Percentiles rank a stretch among this genome's conserved stretches.
Evolutionary conservation across 2,113 vertebrate genomes (phyloP).

Genomic region (Dasyprocta punctata): DNA sequence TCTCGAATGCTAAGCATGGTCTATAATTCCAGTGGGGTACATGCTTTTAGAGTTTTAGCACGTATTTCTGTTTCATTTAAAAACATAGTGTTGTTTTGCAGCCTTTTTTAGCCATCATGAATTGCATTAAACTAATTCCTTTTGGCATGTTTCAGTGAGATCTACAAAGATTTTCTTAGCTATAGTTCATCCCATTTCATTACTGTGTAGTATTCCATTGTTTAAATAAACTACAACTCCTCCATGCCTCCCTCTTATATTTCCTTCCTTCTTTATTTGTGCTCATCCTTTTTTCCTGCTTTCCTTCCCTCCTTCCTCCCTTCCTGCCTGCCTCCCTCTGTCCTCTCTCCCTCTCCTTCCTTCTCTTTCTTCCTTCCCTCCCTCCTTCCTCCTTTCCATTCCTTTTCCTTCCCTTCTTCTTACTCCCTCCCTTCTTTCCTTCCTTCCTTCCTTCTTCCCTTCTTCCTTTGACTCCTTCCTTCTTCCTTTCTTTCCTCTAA

Average conservation of each 20-base stretch:
- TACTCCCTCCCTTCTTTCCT: neutral
- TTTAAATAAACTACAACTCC: conserved; percentile 17
- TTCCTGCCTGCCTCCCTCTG: neutral
- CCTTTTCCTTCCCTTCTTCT: neutral
- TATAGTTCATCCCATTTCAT: neutral
- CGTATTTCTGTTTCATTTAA: neutral
- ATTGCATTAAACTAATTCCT: neutral
- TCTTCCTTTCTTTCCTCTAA: neutral
- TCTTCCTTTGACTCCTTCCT: neutral
- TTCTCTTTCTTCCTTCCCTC: neutral
- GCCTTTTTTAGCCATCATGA: neutral
- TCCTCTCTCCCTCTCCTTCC: neutral
- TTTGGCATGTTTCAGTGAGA: neutral
- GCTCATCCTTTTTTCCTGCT: neutral
- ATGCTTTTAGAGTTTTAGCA: neutral
- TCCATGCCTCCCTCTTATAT: neutral
- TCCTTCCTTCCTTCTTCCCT: too few relatives aligned
- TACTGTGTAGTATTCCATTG: neutral
- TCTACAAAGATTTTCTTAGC: conserved; percentile 5
- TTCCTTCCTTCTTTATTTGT: neutral
- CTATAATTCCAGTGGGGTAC: neutral
- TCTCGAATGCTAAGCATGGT: neutral
- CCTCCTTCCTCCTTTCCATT: neutral
- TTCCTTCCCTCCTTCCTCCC: too few relatives aligned
- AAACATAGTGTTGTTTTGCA: neutral